Base-by-base conservation (phyloP, 2,888 invertebrate genomes). In the Fragum whitleyi region DNA sequence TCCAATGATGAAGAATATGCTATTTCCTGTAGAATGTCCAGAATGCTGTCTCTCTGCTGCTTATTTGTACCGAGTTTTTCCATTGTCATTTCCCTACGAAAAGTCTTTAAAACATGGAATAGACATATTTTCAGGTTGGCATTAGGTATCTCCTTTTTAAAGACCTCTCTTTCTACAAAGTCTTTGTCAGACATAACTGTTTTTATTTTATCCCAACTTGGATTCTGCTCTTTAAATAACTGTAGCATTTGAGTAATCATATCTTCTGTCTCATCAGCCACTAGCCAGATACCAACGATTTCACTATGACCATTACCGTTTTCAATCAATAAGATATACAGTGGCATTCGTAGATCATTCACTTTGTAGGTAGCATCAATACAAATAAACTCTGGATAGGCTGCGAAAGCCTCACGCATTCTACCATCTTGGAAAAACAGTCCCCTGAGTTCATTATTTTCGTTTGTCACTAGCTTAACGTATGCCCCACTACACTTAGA, bases 221-320 rank as follows among this genome's bases (percentile, higher is more conserved):
- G 62, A 51, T 77, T 77, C 23, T 62, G 77, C 0, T 77, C 77
- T 55, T 71, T 77, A 26, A 77, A 77, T n/a, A 77, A 2, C 11
- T 23, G 11, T 9, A 77, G 51, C 71, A 70, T 65, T 23, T 53
- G 19, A 14, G 70, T 51, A 9, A 77, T 70, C 62, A 71, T 65
- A 9, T 62, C 72, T 19, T 67, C 62, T 21, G 77, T 62, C 29
- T 77, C 70, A 28, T 77, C 65, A 9, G 75, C 69, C 7, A 75
- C 75, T 42, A 75, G 23, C 75, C 69, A 75, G 28, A 70, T 61
- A 11, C 59, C 76, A 1, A 70, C 76, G 1, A 69, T 70, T 28
- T 76, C 76, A 62, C 65, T 62, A 23, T 76, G 73, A 7, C 67
- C 77, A 36, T 78, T 73, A 1, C 78, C 73, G 55, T 68, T 78